Percentiles rank a stretch among this genome's conserved stretches.
phyloP scores from a whole-genome alignment of 2,113 vertebrate species.

The Peromyscus maniculatus region DNA sequence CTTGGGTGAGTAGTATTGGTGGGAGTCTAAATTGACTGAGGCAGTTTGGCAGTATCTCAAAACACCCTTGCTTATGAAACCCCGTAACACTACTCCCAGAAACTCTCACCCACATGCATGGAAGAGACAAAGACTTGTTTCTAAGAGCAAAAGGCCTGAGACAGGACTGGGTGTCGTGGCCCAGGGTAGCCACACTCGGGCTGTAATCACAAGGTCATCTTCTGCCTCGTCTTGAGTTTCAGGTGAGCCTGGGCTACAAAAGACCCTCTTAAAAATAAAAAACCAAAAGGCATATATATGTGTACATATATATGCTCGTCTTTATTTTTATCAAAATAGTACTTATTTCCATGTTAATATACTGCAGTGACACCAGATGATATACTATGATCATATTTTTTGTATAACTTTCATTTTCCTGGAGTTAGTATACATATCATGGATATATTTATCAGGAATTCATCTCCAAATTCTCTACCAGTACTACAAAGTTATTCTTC shows the following conservation, averaged over 20 bases:
- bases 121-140: neutral
- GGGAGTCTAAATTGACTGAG: constrained; percentile 7
- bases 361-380: constrained; percentile 7
- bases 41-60: constrained; percentile 36
- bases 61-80: neutral
- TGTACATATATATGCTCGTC: neutral
- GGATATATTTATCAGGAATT: neutral
- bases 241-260: neutral
- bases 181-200: neutral
- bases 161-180: neutral
- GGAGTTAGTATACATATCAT: constrained; percentile 9
- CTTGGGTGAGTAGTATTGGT: neutral
- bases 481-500: constrained; percentile 17
- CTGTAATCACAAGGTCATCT: neutral
- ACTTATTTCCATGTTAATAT: constrained; percentile 49
- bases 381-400: constrained; percentile 35
- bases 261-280: neutral
- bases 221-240: neutral
- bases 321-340: constrained; percentile 44
- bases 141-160: neutral
- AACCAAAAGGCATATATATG: neutral
- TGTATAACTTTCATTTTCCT: constrained; percentile 43
- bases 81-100: neutral
- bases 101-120: neutral
- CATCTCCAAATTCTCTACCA: constrained; percentile 32